Conservation (phyloP, 2,888 invertebrate genomes). For the Drosophila leonis region DNA sequence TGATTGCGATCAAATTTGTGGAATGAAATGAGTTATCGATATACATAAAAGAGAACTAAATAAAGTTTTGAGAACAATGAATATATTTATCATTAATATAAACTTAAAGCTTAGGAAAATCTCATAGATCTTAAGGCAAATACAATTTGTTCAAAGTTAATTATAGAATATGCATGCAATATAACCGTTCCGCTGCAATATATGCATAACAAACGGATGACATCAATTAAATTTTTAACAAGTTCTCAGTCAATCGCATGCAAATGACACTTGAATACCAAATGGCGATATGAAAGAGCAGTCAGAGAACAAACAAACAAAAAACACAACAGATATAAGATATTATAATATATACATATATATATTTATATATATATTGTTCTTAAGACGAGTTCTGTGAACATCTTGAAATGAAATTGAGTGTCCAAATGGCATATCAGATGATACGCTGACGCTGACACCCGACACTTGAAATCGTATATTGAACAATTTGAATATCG, state of each 20-base stretch:
- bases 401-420: neutral
- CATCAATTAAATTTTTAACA: conserved; percentile 22
- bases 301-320: no score
- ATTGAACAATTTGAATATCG: conserved; percentile 9
- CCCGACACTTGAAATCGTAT: conserved; percentile 9
- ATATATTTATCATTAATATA: no score
- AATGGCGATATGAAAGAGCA: conserved; percentile 11
- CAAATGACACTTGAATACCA: conserved; percentile 27
- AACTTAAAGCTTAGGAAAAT: neutral
- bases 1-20: neutral
- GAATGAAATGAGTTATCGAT: neutral
- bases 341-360: neutral
- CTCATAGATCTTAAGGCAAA: neutral
- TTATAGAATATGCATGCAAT: neutral
- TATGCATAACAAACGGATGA: conserved; percentile 8
- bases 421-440: neutral
- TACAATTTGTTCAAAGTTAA: neutral
- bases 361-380: neutral
- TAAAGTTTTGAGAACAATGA: no score
- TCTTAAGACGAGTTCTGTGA: conserved; percentile 14
- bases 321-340: neutral
- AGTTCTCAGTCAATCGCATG: conserved; percentile 13
- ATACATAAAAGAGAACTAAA: no score
- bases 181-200: neutral
- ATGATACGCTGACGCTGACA: conserved; percentile 14